Evolutionary conservation across 2,797 vertebrate genomes (phyloP).

Genomic region (Anomalospiza imberbis): DNA sequence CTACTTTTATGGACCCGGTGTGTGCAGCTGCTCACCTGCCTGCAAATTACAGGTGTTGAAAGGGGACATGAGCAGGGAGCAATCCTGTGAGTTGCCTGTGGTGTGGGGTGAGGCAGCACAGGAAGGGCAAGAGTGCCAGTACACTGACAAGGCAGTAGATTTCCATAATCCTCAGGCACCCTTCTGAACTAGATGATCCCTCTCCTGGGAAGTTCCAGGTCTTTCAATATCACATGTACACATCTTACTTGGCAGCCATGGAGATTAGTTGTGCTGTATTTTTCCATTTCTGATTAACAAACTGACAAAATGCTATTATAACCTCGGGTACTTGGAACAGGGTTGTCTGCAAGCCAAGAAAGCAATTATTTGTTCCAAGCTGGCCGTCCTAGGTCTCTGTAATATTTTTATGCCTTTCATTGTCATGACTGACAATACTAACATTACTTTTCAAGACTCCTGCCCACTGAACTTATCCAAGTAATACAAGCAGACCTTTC

Average conservation of each 20-base stretch:
- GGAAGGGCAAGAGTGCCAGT: neutral
- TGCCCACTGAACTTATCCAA: neutral
- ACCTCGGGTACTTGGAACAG: neutral
- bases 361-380: slow-evolving; percentile 24
- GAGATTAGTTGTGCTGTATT: neutral
- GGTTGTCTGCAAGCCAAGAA: slow-evolving; percentile 23
- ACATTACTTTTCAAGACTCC: neutral
- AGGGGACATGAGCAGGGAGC: neutral
- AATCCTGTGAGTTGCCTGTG: accelerated
- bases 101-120: neutral
- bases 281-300: slow-evolving; percentile 53
- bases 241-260: slow-evolving; percentile 7
- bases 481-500: neutral
- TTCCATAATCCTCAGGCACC: neutral
- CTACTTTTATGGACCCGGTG: neutral
- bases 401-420: neutral
- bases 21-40: neutral
- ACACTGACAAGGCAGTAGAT: neutral
- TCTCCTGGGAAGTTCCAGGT: neutral
- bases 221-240: neutral
- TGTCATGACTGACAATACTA: neutral
- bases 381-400: neutral
- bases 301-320: neutral
- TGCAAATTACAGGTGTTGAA: neutral
- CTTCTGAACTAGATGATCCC: neutral